Evolutionary conservation across 2,888 invertebrate species (phyloP).

Genomic region (Rambutsinella grinnellia): DNA sequence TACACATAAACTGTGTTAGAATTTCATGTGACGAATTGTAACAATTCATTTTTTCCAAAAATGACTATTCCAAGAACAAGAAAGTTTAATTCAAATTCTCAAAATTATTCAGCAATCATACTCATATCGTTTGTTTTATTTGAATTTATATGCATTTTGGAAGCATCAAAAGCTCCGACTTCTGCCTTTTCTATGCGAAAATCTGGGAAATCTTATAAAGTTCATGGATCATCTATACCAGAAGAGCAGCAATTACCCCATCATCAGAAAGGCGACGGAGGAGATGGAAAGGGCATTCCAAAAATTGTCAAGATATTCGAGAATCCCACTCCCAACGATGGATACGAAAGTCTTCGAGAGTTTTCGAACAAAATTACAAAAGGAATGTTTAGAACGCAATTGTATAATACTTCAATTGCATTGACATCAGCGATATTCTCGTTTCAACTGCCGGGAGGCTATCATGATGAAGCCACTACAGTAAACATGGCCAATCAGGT

Average conservation of each 20-base stretch:
- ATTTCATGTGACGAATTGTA: too few species aligned
- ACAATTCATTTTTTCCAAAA: too few species aligned
- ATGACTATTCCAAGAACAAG: too few species aligned
- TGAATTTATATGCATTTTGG: neutral
- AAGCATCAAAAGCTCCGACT: neutral
- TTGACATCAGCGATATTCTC: slow-evolving; percentile 43
- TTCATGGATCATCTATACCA: too few species aligned
- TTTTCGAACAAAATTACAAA: slow-evolving; percentile 27
- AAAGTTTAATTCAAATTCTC: too few species aligned
- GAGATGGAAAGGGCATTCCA: slow-evolving; percentile 8
- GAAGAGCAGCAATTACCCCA: too few species aligned
- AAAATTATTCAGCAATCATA: too few species aligned
- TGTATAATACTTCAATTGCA: slow-evolving; percentile 57
- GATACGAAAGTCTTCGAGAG: slow-evolving; percentile 44
- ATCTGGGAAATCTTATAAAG: too few species aligned
- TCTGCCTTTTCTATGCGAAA: too few species aligned
- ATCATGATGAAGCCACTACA: slow-evolving; percentile 29
- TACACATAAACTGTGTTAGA: too few species aligned
- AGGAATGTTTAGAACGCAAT: slow-evolving; percentile 12
- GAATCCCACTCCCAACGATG: slow-evolving; percentile 36
- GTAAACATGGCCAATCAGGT: slow-evolving; percentile 60
- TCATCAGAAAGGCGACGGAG: too few species aligned
- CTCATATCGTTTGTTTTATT: too few species aligned
- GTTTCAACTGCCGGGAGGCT: slow-evolving; percentile 32
- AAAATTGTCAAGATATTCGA: slow-evolving; percentile 41